These are phyloP conservation scores for Miltochrista miniata DNA, from an alignment of 2,888 invertebrate species.

Conservation along the genomic window DNA sequence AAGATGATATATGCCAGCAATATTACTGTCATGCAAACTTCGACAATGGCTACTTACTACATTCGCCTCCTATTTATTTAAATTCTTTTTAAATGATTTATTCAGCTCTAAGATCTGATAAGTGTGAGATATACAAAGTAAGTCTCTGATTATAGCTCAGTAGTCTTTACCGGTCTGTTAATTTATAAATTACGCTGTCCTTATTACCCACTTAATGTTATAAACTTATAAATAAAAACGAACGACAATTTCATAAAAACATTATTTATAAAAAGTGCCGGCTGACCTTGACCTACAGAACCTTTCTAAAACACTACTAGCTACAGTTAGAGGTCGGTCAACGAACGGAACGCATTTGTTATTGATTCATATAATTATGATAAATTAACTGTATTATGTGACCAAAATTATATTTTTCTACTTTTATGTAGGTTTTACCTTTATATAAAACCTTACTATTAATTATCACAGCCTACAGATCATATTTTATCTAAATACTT, in stretches of 20 bases:
- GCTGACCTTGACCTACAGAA: slow-evolving; percentile 5
- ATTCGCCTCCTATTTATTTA: too few relatives aligned
- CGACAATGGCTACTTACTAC: too few relatives aligned
- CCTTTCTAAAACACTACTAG: slow-evolving; percentile 2
- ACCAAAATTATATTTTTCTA: too few relatives aligned
- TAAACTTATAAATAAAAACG: not conserved
- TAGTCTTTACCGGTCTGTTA: not conserved
- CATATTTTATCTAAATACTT: too few relatives aligned
- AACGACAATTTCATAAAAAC: not conserved
- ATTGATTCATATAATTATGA: not conserved
- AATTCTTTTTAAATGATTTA: too few relatives aligned
- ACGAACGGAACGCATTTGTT: slow-evolving; percentile 2
- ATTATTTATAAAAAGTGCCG: slow-evolving; percentile 1
- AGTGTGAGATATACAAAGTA: too few relatives aligned
- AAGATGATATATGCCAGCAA: too few relatives aligned
- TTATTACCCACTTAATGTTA: not conserved
- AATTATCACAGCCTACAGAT: too few relatives aligned
- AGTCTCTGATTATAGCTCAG: not conserved
- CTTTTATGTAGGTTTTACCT: too few relatives aligned
- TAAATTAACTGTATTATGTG: not conserved
- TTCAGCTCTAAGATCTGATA: too few relatives aligned
- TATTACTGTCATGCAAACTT: too few relatives aligned
- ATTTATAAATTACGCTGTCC: not conserved
- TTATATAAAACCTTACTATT: too few relatives aligned
- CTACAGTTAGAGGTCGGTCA: slow-evolving; percentile 6